Evolutionary conservation across 2,888 invertebrate species (phyloP), one percentile per base, ranked within the genome.

Genomic region (Sarcophaga rosellei): DNA sequence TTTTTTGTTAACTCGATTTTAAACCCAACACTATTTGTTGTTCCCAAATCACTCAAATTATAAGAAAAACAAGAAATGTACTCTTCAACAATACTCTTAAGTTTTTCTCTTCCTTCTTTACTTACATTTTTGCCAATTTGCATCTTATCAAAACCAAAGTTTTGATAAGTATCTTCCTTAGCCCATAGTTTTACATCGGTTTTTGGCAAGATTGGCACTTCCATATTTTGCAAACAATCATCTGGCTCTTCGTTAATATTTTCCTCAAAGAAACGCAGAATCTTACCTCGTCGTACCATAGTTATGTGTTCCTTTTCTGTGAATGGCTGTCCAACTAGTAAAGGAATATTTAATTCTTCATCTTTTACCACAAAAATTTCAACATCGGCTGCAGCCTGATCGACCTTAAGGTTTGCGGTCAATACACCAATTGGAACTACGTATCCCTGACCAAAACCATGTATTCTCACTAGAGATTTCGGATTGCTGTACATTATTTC

Each of bases 261-360:
- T 45, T 84, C 70, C 15, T 87, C 78, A 68, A 84, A 87, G 53
- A 87, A 73, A 62, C 81, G 61, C 20, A 87, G 45, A 44, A 68
- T 76, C 57, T 87, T 87, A 12, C 82, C 79, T 21, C 76, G 68
- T 11, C 84, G 81, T 57, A 87, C 72, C 75, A 84, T 79, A 0
- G 85, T 81, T 15, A 85, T 85, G 53, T 87, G 80, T 21, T 82
- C 81, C 35, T 70, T 70, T 75, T 84, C 87, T 45, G 82, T 87
- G 44, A 86, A 83, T 5, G 86, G 82, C 25, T 86, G 83, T 15
- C 82, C 75, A 66, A 86, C 68, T 21, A 86, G 68, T 35, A 86
- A 69, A 11, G 80, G 83, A n/a, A 84, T 81, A 25, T 80, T 61
- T 5, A 84, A 35, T 53, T 75, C 66, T 23, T 69, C 59, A 57